These are phyloP conservation scores for Carpatolechia fugitivella DNA, from an alignment of 2,888 invertebrate species.

Conservation along the genomic window DNA sequence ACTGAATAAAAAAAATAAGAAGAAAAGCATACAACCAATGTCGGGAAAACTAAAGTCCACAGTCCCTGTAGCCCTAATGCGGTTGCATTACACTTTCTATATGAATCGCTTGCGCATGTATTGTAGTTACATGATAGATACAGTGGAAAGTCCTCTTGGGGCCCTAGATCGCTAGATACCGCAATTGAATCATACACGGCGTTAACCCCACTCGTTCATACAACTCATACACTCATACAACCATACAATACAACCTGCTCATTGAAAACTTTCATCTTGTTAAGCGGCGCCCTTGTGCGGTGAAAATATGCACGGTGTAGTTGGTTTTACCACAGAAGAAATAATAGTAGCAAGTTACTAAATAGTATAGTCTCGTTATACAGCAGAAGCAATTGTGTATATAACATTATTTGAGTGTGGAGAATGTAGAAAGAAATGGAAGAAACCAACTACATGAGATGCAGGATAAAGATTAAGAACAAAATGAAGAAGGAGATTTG, in stretches of 20 bases:
- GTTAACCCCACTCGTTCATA: constrained; percentile 1
- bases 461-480: too few species aligned
- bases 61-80: constrained; percentile 31
- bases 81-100: constrained; percentile 66
- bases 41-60: constrained; percentile 30
- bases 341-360: too few species aligned
- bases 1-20: neutral
- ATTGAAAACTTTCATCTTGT: constrained; percentile 12
- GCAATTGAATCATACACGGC: constrained; percentile 49
- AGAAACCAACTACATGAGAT: too few species aligned
- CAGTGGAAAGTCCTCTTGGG: constrained; percentile 58
- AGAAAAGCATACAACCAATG: neutral
- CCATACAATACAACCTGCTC: neutral
- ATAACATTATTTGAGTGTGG: too few species aligned
- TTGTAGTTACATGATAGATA: constrained; percentile 67
- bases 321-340: too few species aligned
- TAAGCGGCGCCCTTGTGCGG: neutral
- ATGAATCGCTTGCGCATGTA: constrained; percentile 73
- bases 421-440: too few species aligned
- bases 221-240: neutral
- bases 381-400: too few species aligned
- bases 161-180: constrained; percentile 44
- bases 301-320: neutral
- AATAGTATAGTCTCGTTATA: too few species aligned
- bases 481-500: too few species aligned